phyloP scores from a whole-genome alignment of 2,113 vertebrate species.

The Blennius ocellaris region DNA sequence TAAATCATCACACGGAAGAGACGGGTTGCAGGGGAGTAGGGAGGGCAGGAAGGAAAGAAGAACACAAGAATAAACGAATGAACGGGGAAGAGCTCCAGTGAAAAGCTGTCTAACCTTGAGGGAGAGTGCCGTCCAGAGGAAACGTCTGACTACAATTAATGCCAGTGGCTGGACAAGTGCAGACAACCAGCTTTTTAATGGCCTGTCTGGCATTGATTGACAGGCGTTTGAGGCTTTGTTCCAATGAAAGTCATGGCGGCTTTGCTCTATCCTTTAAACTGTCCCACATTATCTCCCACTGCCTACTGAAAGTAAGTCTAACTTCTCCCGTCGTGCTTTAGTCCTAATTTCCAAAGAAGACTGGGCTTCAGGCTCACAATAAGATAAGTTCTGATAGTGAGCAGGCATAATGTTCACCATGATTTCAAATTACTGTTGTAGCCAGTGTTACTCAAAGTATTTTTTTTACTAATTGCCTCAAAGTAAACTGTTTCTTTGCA shows the following conservation, averaged over 20 bases:
- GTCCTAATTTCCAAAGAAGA: background rate
- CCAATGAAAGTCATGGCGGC: constrained; percentile 42
- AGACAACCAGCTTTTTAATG: constrained; percentile 57
- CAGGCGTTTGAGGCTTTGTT: constrained; percentile 47
- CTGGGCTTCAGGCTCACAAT: background rate
- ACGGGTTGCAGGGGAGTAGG: constrained; percentile 35
- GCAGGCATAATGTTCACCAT: too few species aligned
- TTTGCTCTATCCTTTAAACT: constrained; percentile 43
- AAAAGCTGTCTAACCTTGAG: constrained; percentile 64
- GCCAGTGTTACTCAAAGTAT: too few species aligned
- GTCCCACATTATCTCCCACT: constrained; percentile 4
- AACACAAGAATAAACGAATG: constrained; percentile 47
- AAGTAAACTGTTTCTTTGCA: too few species aligned
- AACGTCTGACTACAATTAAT: constrained; percentile 48
- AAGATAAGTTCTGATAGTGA: too few species aligned
- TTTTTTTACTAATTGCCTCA: too few species aligned
- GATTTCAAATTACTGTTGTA: too few species aligned
- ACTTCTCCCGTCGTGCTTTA: constrained; percentile 1
- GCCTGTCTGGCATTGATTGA: constrained; percentile 68
- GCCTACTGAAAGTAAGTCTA: background rate
- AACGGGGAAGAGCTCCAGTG: constrained; percentile 34
- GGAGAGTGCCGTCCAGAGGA: constrained; percentile 43
- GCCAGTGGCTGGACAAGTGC: constrained; percentile 52
- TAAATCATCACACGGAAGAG: constrained; percentile 64
- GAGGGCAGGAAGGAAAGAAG: constrained; percentile 23